phyloP scores from a whole-genome alignment of 2,888 invertebrate genomes.

The Tiliacea citrago region DNA sequence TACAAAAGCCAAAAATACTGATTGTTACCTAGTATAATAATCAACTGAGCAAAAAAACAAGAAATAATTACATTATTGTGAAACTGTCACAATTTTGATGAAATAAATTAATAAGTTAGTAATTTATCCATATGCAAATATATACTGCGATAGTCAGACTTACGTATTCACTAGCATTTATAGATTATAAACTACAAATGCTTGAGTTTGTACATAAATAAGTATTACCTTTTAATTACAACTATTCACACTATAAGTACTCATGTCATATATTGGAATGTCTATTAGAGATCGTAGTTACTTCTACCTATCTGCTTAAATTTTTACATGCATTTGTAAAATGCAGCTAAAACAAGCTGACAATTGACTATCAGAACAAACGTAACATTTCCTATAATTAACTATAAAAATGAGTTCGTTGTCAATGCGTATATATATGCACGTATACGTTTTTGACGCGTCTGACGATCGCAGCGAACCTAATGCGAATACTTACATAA shows the following conservation, averaged over 20 bases:
- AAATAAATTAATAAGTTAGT: constrained; percentile 74
- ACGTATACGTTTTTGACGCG: constrained; percentile 52
- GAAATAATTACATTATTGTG: constrained; percentile 59
- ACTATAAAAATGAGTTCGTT: constrained; percentile 64
- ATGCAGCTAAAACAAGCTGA: constrained; percentile 61
- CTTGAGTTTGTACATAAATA: constrained; percentile 80
- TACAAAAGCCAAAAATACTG: constrained; percentile 48
- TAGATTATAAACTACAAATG: constrained; percentile 74
- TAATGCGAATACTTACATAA: constrained; percentile 84
- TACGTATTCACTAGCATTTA: constrained; percentile 63
- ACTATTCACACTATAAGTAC: constrained; percentile 69
- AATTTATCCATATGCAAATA: constrained; percentile 52
- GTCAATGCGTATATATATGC: constrained; percentile 58
- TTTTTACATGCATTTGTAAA: constrained; percentile 61
- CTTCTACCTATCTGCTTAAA: constrained; percentile 58
- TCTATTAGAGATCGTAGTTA: constrained; percentile 67
- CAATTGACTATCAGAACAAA: constrained; percentile 64
- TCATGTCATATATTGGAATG: constrained; percentile 70
- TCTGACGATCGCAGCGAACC: constrained; percentile 86
- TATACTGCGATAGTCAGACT: constrained; percentile 83
- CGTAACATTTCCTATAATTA: constrained; percentile 63
- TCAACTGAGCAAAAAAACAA: constrained; percentile 34
- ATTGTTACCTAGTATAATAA: constrained; percentile 37
- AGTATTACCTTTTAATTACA: constrained; percentile 62
- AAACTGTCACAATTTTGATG: constrained; percentile 69